A percentile compares a stretch with the other conserved stretches of the same genome.
Conservation (phyloP, 2,113 vertebrate species). For the Strigops habroptila region DNA sequence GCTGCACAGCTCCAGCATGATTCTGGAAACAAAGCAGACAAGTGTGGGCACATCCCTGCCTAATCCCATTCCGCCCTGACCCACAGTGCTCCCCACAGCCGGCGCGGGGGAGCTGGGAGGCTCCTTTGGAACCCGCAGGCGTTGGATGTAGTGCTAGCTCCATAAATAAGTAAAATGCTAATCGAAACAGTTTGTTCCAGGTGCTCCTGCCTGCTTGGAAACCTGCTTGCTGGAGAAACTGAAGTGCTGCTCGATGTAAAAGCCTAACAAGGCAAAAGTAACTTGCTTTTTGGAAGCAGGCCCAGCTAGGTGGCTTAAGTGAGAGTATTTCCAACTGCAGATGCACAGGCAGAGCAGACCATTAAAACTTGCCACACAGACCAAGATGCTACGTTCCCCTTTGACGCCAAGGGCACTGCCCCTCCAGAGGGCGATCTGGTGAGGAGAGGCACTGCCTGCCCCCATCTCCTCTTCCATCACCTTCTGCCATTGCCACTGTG, state of each 20-base stretch:
- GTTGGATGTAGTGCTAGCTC: neutral
- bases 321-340: neutral
- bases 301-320: neutral
- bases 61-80: neutral
- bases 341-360: neutral
- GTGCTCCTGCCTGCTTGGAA: conserved; percentile 7
- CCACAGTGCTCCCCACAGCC: neutral
- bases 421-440: fast-evolving
- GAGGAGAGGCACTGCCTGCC: neutral
- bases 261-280: neutral
- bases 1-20: neutral
- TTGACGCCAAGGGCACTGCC: neutral
- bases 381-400: neutral
- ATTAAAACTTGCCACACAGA: neutral
- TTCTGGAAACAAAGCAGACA: neutral
- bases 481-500: neutral
- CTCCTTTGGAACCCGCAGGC: neutral
- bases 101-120: neutral
- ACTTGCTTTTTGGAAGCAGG: neutral
- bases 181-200: conserved; percentile 39
- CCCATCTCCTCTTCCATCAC: neutral
- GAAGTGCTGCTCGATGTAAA: neutral
- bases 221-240: neutral
- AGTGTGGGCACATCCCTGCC: neutral
- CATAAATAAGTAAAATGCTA: conserved; percentile 53